These are phyloP conservation scores for Condylostylus longicornis DNA, from an alignment of 1,140 invertebrate genomes.

Conservation along the genomic window DNA sequence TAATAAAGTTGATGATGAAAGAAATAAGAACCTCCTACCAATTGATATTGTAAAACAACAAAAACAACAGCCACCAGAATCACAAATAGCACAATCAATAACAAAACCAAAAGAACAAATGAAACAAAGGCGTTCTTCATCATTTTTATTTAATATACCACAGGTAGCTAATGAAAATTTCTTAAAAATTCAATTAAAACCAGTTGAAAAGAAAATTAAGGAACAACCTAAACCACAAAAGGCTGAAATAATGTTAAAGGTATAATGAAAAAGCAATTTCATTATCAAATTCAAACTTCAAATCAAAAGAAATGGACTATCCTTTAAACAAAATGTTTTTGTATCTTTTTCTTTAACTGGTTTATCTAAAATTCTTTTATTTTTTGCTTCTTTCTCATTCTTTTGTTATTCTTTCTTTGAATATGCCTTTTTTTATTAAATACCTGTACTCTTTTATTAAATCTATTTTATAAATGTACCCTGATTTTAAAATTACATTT, in stretches of 20 bases:
- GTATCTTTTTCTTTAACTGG: neutral
- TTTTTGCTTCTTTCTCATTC: neutral
- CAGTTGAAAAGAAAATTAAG: conserved; percentile 37
- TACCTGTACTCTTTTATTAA: neutral
- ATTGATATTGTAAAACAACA: too few relatives aligned
- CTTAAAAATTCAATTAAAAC: conserved; percentile 43
- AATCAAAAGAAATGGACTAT: too few relatives aligned
- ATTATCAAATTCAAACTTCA: neutral
- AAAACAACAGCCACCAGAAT: too few relatives aligned
- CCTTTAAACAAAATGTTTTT: neutral
- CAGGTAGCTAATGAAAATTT: conserved; percentile 33
- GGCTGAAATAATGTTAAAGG: conserved; percentile 32
- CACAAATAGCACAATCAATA: conserved; percentile 11
- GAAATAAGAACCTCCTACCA: too few relatives aligned
- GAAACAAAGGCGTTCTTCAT: conserved; percentile 25
- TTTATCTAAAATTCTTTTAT: neutral
- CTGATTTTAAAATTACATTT: too few relatives aligned
- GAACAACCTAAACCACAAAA: conserved; percentile 32
- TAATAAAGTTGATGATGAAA: too few relatives aligned
- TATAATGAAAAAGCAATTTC: conserved; percentile 10
- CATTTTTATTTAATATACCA: conserved; percentile 17
- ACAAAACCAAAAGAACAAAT: conserved; percentile 21
- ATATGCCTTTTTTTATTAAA: neutral
- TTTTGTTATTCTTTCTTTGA: neutral
- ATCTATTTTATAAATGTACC: neutral